These are phyloP conservation scores for Oikopleura vanhoeffeni DNA, from an alignment of 23 tunicate species.

Conservation along the genomic window DNA sequence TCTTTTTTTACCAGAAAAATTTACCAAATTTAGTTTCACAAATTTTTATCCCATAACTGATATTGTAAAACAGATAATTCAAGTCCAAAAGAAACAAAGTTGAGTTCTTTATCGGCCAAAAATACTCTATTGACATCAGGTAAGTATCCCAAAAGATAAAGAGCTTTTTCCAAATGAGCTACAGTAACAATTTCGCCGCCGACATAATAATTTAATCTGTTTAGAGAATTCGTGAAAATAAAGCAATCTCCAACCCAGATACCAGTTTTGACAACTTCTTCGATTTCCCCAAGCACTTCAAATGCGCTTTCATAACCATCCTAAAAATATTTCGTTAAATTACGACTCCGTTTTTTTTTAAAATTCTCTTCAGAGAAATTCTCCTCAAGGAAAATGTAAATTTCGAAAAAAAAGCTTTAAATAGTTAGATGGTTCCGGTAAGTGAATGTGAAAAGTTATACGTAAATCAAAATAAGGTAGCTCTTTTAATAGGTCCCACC, in stretches of 20 bases:
- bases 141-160: conserved; percentile 75
- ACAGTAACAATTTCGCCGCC: conserved; percentile 94
- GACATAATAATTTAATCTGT: conserved; percentile 82
- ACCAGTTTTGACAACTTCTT: conserved; percentile 79
- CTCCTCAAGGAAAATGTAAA: too few relatives aligned
- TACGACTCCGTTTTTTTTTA: not conserved
- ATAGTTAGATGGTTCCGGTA: too few relatives aligned
- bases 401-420: too few relatives aligned
- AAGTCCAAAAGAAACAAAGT: conserved; percentile 51
- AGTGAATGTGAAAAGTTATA: too few relatives aligned
- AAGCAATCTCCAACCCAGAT: conserved; percentile 93
- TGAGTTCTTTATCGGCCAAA: conserved; percentile 75
- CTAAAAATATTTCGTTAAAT: not conserved
- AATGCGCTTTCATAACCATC: not conserved
- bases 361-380: too few relatives aligned
- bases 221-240: conserved; percentile 81
- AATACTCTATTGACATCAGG: conserved; percentile 63
- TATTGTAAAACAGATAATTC: conserved; percentile 79
- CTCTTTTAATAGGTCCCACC: too few relatives aligned
- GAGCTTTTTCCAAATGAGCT: conserved; percentile 80
- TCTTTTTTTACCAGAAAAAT: too few relatives aligned
- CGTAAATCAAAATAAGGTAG: too few relatives aligned
- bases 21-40: too few relatives aligned
- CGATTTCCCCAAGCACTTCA: conserved; percentile 58
- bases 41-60: too few relatives aligned